phyloP scores from a whole-genome alignment of 1,140 invertebrate genomes.

The Choristoneura fumiferana region DNA sequence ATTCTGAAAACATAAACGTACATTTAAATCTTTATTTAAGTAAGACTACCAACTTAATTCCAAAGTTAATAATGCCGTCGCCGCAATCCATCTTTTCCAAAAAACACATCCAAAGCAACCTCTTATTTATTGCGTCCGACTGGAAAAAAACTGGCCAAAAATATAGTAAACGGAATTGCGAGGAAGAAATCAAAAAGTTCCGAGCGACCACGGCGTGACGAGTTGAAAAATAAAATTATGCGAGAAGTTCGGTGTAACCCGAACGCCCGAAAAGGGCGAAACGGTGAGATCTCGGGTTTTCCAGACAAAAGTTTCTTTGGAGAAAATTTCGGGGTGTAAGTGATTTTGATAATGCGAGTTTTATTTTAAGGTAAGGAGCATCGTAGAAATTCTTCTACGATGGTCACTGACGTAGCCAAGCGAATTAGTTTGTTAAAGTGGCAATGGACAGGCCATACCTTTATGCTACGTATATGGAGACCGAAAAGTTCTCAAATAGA shows the following conservation, averaged over 20 bases:
- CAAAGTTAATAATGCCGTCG: not conserved
- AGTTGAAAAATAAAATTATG: slow-evolving; percentile 19
- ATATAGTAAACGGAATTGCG: slow-evolving; percentile 13
- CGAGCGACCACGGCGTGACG: slow-evolving; percentile 5
- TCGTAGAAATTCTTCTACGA: too few relatives aligned
- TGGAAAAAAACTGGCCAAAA: slow-evolving; percentile 6
- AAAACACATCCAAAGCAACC: not conserved
- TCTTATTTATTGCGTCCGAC: slow-evolving; percentile 13
- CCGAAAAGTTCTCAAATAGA: too few relatives aligned
- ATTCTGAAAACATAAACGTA: too few relatives aligned
- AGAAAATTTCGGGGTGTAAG: too few relatives aligned
- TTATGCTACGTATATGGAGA: too few relatives aligned
- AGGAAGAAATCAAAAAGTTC: slow-evolving; percentile 18
- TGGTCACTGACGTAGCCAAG: too few relatives aligned
- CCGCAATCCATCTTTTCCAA: slow-evolving; percentile 1
- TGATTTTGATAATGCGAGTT: too few relatives aligned
- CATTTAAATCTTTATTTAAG: not conserved
- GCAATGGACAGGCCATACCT: too few relatives aligned
- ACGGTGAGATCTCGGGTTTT: too few relatives aligned
- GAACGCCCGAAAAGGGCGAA: not conserved
- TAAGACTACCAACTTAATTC: slow-evolving; percentile 1
- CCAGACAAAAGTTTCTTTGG: too few relatives aligned
- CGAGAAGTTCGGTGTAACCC: slow-evolving; percentile 2
- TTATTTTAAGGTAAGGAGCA: too few relatives aligned
- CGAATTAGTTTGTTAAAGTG: too few relatives aligned